Base-by-base conservation (phyloP, 2,797 vertebrate genomes). In the Macrochelys suwanniensis region DNA sequence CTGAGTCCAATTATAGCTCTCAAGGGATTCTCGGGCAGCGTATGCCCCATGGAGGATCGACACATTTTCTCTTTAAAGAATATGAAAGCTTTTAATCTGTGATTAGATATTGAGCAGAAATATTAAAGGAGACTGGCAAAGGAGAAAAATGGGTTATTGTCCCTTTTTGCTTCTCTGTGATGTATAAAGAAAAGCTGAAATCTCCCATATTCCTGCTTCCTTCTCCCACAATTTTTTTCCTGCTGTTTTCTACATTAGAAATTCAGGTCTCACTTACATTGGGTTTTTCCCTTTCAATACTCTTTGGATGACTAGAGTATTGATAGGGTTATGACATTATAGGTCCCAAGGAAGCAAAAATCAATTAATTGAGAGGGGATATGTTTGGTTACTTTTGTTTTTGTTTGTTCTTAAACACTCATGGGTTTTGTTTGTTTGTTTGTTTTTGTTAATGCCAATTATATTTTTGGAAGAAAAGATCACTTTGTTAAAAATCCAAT, bases 51-150 rank as follows among this genome's bases (percentile, higher is more conserved):
- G 85, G 83, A 94, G 61, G 76, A 33, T 4, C 81, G n/a, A 17
- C 85, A 33, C 23, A 49, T 87, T 93, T 85, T 50, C 0, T 0
- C 16, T 68, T 68, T 87, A 90, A 88, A 74, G 42, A 68, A 77
- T 89, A 83, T 92, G 90, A 25, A 88, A 88, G 68, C 59, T 84
- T 77, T 85, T 92, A 81, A 82, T 78, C 26, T 94, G 28, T 45
- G 74, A 81, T 94, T 26, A 53, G n/a, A 83, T 93, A 85, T 93
- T 53, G 51, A 94, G 83, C 37, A 84, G 79, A 33, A 59, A 2
- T 88, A 79, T 91, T 87, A 93, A 94, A 51, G 71, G 6, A 85
- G 47, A 1, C 61, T 59, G 25, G n/a, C 17, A 91, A 90, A 92
- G 49, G 50, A 85, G 71, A 47, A 15, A 68, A 76, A 96, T 80